Base-by-base conservation (phyloP, 2,113 vertebrate species). In the Lepidiolamprologus cunningtoni region DNA sequence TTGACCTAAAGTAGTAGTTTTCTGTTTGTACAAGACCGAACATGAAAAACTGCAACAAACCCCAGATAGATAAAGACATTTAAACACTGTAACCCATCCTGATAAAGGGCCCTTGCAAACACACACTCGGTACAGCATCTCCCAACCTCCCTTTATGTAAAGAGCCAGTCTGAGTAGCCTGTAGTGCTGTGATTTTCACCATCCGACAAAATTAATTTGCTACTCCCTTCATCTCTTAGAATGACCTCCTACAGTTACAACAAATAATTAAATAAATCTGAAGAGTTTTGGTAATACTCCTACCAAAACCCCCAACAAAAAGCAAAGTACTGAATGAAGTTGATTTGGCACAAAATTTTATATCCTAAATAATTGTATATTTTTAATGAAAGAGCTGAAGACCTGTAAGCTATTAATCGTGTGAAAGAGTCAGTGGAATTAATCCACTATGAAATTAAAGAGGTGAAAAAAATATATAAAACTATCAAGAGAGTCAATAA, bases 151-250 rank as follows among this genome's bases (percentile, higher is more conserved):
- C 14, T 58, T 31, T 31, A 58, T 5, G 55, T 0, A 58, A 58
- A 58, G 55, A 57, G 23, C 55, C 23, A 8, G 23, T 28, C 23
- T 5, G 55, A 31, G 26, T 31, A 31, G 55, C 55, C 55, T 4
- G 0, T 1, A 17, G 13, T 17, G 13, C 2, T 31, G 26, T 1
- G 16, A 31, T 4, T 61, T 33, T 61, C 57, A 61, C 28, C 8
- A 0, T 61, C 4, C 0, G 8, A 8, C 26, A 58, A 19, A 0
- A 61, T 4, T 19, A 9, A 19, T 10, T 31, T 0, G 26, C 28
- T 17, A 16, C 7, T 58, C 0, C 0, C 26, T 58, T 58, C 0
- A 0, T 31, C 57, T 61, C 13, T 31, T 61, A 31, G 2, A 31
- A 16, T 31, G 26, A 31, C 57, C 10, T 31, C 1, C 26, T 6